A percentile compares a stretch with the other conserved stretches of the same genome.
phyloP scores from a whole-genome alignment of 2,797 vertebrate species.

The Aulostomus chinensis region DNA sequence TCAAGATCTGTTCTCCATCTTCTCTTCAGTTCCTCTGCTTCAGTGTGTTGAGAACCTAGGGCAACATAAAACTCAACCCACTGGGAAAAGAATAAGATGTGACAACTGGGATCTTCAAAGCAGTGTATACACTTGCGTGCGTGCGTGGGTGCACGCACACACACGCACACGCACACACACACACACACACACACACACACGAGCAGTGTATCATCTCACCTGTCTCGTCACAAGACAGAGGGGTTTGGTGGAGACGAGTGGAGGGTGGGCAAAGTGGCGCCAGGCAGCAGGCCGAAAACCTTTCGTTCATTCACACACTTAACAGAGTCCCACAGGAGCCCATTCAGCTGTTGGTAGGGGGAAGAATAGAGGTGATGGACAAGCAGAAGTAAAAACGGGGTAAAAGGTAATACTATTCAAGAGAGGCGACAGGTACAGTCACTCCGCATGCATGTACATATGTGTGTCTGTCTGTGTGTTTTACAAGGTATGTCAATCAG shows the following conservation, averaged over 20 bases:
- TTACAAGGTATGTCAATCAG: slow-evolving; percentile 64
- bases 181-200: slow-evolving; percentile 14
- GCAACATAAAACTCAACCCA: slow-evolving; percentile 42
- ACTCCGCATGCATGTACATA: slow-evolving; percentile 45
- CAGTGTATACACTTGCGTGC: slow-evolving; percentile 4
- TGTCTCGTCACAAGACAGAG: slow-evolving; percentile 57
- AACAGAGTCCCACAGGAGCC: slow-evolving; percentile 61
- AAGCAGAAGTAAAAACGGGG: slow-evolving; percentile 77
- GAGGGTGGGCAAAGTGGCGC: slow-evolving; percentile 73
- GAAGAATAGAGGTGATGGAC: slow-evolving; percentile 76
- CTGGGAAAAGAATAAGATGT: slow-evolving; percentile 22
- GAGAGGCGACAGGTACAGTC: slow-evolving; percentile 72
- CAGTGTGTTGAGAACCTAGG: slow-evolving; percentile 39
- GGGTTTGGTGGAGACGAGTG: slow-evolving; percentile 43
- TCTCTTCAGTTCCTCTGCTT: slow-evolving; percentile 22
- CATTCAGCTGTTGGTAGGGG: slow-evolving; percentile 69
- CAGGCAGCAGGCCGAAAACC: slow-evolving; percentile 63
- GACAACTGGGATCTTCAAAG: slow-evolving; percentile 25
- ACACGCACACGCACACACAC: slow-evolving; percentile 6
- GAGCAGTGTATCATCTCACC: slow-evolving; percentile 44
- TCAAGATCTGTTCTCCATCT: slow-evolving; percentile 12
- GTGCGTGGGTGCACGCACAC: slow-evolving; percentile 3
- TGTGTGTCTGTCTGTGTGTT: slow-evolving; percentile 29
- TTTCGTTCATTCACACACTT: slow-evolving; percentile 41
- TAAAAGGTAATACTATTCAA: slow-evolving; percentile 79